Conservation (phyloP, 2,888 invertebrate species). For the Melinopterus prodromus region DNA sequence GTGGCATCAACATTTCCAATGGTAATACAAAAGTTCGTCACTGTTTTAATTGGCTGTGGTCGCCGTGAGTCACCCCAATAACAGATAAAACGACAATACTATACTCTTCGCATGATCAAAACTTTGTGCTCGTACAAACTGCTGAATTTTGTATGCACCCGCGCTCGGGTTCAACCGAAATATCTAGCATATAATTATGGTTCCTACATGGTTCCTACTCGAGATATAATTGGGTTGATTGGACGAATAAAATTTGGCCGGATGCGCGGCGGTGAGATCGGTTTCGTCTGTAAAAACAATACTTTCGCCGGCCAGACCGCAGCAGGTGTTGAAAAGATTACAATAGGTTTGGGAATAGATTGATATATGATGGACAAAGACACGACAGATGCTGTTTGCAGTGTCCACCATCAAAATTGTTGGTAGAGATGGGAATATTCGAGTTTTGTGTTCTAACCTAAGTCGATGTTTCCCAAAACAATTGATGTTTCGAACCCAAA, state of each 20-base stretch:
- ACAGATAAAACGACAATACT: background rate
- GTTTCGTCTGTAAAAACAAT: slow-evolving; percentile 19
- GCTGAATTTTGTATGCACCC: slow-evolving; percentile 6
- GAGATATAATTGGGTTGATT: slow-evolving; percentile 23
- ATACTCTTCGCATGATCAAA: background rate
- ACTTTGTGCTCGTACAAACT: background rate
- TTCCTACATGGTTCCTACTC: slow-evolving; percentile 5
- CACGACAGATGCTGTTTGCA: background rate
- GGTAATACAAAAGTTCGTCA: background rate
- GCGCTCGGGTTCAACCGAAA: slow-evolving; percentile 6
- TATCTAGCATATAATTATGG: background rate
- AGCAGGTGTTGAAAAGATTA: slow-evolving; percentile 21
- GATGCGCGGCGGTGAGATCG: slow-evolving; percentile 9
- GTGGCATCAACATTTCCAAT: background rate
- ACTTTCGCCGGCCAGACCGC: background rate
- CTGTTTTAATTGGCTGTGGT: background rate
- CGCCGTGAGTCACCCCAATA: background rate
- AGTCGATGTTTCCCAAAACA: too few relatives aligned
- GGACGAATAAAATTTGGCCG: slow-evolving; percentile 12
- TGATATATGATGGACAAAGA: background rate
- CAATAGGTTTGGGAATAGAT: background rate
- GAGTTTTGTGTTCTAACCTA: too few relatives aligned
- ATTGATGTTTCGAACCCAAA: too few relatives aligned
- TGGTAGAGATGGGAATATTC: too few relatives aligned
- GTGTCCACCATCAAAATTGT: too few relatives aligned